Conservation (phyloP, 2,113 vertebrate species). For the Lucifuga dentata region DNA sequence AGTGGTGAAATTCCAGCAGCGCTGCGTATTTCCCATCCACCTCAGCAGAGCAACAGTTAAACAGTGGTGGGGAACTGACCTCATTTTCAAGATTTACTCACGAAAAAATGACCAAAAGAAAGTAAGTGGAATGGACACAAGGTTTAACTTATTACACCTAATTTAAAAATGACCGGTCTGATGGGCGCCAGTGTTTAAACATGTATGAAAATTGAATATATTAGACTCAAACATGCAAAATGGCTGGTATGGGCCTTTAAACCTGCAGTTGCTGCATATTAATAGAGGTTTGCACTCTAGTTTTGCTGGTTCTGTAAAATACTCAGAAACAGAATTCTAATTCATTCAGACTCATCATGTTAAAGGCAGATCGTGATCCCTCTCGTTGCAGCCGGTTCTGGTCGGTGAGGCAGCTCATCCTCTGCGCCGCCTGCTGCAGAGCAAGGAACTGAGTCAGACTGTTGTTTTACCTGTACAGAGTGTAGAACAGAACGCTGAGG, state of each 20-base stretch:
- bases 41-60: slow-evolving; percentile 81
- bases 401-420: slow-evolving; percentile 85
- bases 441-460: slow-evolving; percentile 79
- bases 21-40: slow-evolving; percentile 86
- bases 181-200: no score
- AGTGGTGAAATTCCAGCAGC: slow-evolving; percentile 92
- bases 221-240: no score
- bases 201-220: no score
- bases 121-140: slow-evolving; percentile 75
- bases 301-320: no score
- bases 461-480: slow-evolving; percentile 81
- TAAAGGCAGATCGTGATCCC: not conserved
- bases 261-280: no score
- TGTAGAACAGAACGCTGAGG: slow-evolving; percentile 65
- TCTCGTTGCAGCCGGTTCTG: slow-evolving; percentile 81
- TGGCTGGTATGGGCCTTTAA: no score
- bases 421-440: slow-evolving; percentile 84
- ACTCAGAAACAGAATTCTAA: not conserved
- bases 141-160: not conserved
- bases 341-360: not conserved
- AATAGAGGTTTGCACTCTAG: no score
- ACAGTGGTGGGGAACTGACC: slow-evolving; percentile 88
- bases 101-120: slow-evolving; percentile 88
- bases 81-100: slow-evolving; percentile 89
- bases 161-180: not conserved